Percentiles rank a stretch among this genome's conserved stretches.
Conservation (phyloP, 2,797 vertebrate species). For the Peromyscus attwateri region DNA sequence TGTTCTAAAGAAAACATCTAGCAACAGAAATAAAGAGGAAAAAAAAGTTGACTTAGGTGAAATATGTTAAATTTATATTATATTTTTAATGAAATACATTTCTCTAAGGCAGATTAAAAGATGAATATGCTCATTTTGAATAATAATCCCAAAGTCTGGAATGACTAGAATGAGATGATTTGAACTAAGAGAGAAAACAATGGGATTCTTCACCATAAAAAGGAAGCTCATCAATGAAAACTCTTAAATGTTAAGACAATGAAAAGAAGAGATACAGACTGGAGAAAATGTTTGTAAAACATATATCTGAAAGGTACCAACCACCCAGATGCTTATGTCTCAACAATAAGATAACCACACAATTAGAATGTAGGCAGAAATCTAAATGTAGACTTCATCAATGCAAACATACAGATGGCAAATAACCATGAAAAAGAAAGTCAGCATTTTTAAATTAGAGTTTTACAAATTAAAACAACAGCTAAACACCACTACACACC, state of each 20-base stretch:
- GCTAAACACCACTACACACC: background rate
- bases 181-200: background rate
- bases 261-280: background rate
- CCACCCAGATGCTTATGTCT: background rate
- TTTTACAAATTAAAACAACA: conserved; percentile 5
- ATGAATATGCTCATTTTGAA: background rate
- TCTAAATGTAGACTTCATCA: background rate
- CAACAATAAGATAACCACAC: background rate
- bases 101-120: background rate
- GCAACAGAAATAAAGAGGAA: background rate
- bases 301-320: background rate
- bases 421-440: background rate
- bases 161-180: background rate
- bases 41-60: background rate
- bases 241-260: background rate
- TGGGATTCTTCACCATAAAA: background rate
- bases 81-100: background rate
- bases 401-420: background rate
- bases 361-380: background rate
- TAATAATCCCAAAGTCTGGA: background rate
- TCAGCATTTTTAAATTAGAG: background rate
- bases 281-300: background rate
- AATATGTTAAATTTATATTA: background rate
- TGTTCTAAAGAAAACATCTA: background rate
- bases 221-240: background rate